Base-by-base conservation (phyloP, 2,888 invertebrate species). In the Aspidiotus destructor region DNA sequence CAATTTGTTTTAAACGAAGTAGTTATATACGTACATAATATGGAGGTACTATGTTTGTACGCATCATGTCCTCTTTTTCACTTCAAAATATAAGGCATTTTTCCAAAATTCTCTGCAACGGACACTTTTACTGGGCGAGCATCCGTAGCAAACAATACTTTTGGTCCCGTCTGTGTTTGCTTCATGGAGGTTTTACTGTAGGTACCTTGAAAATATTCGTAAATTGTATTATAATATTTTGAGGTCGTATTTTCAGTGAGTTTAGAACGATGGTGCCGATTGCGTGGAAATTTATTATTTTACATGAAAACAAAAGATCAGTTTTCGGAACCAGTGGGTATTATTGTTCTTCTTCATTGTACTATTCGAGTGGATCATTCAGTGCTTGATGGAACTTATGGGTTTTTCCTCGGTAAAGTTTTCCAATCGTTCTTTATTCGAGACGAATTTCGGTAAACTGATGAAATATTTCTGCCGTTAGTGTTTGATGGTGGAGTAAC, bases 241-340 rank as follows among this genome's bases (percentile, higher is more conserved):
- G 28, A 28, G 2, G 5, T 28, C 28, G 28, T 28, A 28, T 72
- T 80, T 80, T 62, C 79, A 90, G 90, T 87, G 73, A 87, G 84
- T 76, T 81, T 85, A 74, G 88, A 89, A 77, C 81, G 90, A 76
- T 94, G 93, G 90, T 95, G 93, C 78, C 85, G 93, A 72, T 83
- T 97, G 53, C 84, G 91, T 74, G 96, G 96, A 70, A 97, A 96
- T 79, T 82, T 96, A 15, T 80, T 97, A 70, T 96, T 96, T 80
- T 95, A 94, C 78, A 86, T 94, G 76, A 93, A 93, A 78, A 88
- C 88, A 60, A 85, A 87, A 73, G 92, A 94, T 77, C 88, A 88
- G 74, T 89, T 87, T 84, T 89, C 91, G 40, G 89, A 92, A 74
- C 92, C 94, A 0, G 80, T 87, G 71, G 95, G 94, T 44, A 86